Conservation (phyloP, 2,113 vertebrate species). For the Osmerus eperlanus region DNA sequence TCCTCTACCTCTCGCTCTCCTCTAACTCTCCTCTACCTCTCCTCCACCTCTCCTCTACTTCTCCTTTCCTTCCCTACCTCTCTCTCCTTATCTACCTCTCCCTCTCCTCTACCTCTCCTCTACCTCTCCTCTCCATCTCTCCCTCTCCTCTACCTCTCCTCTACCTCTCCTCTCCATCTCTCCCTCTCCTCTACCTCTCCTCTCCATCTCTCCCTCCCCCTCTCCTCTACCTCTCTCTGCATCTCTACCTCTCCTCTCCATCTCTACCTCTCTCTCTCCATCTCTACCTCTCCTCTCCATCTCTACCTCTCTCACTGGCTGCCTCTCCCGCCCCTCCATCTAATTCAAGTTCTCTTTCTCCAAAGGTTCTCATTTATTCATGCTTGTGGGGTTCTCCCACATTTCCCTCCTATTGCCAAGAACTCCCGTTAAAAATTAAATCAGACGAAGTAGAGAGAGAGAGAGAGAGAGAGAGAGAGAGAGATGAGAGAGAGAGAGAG, state of each 20-base stretch:
- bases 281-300: conserved; percentile 6
- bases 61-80: conserved; percentile 38
- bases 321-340: neutral
- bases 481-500: too few species aligned
- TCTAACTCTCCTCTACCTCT: conserved; percentile 25
- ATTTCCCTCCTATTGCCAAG: conserved; percentile 40
- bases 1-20: conserved; percentile 18
- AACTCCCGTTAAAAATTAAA: conserved; percentile 62
- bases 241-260: conserved; percentile 35
- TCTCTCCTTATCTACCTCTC: conserved; percentile 20
- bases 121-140: conserved; percentile 16
- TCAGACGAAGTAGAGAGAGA: conserved; percentile 30
- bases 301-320: conserved; percentile 15
- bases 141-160: conserved; percentile 2
- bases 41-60: conserved; percentile 6
- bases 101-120: conserved; percentile 28
- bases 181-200: conserved; percentile 8
- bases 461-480: conserved; percentile 15
- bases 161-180: neutral
- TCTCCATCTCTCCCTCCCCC: too few species aligned
- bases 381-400: conserved; percentile 31
- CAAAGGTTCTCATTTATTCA: conserved; percentile 63
- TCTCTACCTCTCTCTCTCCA: conserved; percentile 29
- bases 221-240: conserved; percentile 8
- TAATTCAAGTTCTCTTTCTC: conserved; percentile 26